Conservation (phyloP, 2,113 vertebrate genomes). For the Oplegnathus fasciatus region DNA sequence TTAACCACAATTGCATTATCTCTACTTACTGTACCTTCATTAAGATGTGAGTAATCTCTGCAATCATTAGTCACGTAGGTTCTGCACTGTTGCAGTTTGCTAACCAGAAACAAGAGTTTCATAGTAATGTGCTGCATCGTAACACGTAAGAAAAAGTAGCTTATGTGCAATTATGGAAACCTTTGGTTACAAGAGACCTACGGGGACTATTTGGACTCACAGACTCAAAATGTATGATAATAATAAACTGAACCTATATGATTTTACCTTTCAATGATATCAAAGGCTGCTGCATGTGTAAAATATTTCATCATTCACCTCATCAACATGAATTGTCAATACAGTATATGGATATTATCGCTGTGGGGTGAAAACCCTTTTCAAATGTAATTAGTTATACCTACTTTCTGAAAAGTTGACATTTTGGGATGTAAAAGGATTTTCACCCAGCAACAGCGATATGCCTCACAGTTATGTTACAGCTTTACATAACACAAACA, state of each 20-base stretch:
- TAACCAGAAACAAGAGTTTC: slow-evolving; percentile 6
- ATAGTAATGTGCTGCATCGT: neutral
- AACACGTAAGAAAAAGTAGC: neutral
- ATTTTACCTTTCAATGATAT: neutral
- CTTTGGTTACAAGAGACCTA: neutral
- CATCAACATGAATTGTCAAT: slow-evolving; percentile 54
- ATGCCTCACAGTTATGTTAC: slow-evolving; percentile 29
- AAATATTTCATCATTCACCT: slow-evolving; percentile 62
- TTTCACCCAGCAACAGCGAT: slow-evolving; percentile 52
- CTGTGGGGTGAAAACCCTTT: slow-evolving; percentile 55
- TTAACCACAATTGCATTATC: neutral
- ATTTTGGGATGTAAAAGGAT: slow-evolving; percentile 23
- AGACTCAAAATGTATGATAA: slow-evolving; percentile 34
- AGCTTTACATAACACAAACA: slow-evolving; percentile 39
- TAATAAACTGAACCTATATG: neutral
- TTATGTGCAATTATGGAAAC: slow-evolving; percentile 1
- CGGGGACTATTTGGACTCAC: slow-evolving; percentile 57
- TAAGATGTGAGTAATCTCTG: slow-evolving; percentile 23
- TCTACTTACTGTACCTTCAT: slow-evolving; percentile 24
- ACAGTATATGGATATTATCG: slow-evolving; percentile 35
- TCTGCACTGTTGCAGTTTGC: slow-evolving; percentile 15
- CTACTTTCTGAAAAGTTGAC: neutral
- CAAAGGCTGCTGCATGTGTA: slow-evolving; percentile 81
- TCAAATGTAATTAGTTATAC: neutral
- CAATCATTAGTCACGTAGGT: neutral